A percentile compares a stretch with the other conserved stretches of the same genome.
These are phyloP conservation scores for Drosophila sproati DNA, from an alignment of 1,140 invertebrate genomes.

Conservation along the genomic window DNA sequence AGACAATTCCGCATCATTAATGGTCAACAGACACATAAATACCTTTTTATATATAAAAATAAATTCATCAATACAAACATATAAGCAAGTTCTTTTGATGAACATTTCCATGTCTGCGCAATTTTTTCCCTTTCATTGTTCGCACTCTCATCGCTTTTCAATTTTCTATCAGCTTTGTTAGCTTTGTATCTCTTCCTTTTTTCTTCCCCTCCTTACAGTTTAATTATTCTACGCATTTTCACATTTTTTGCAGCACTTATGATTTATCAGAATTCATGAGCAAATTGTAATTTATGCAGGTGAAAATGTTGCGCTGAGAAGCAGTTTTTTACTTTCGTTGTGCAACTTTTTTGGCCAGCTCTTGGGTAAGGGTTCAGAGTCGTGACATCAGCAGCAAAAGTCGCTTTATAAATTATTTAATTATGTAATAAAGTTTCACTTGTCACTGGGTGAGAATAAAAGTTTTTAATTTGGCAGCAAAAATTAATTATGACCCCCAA, in stretches of 20 bases:
- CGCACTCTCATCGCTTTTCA: slow-evolving; percentile 46
- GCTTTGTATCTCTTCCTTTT: slow-evolving; percentile 19
- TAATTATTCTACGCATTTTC: slow-evolving; percentile 68
- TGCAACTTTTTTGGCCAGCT: slow-evolving; percentile 41
- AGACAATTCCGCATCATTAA: slow-evolving; percentile 34
- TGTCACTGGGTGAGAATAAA: slow-evolving; percentile 29
- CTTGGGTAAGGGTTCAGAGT: neutral
- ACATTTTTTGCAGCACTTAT: slow-evolving; percentile 48
- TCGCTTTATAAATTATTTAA: slow-evolving; percentile 66
- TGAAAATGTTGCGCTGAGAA: slow-evolving; percentile 50
- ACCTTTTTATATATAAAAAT: neutral
- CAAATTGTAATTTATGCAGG: slow-evolving; percentile 70
- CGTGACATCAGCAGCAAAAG: slow-evolving; percentile 25
- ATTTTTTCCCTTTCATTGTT: slow-evolving; percentile 72
- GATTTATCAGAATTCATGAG: slow-evolving; percentile 71
- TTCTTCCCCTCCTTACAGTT: slow-evolving; percentile 19
- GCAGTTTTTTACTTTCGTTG: slow-evolving; percentile 11
- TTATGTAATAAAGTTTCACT: slow-evolving; percentile 75
- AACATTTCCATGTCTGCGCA: slow-evolving; percentile 26
- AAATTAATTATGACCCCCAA: slow-evolving; percentile 65
- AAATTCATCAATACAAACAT: neutral
- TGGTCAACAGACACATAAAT: neutral
- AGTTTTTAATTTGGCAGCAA: slow-evolving; percentile 47
- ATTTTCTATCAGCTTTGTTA: slow-evolving; percentile 28
- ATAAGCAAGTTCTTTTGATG: neutral